phyloP scores from a whole-genome alignment of 1,140 invertebrate species.

The Formica exsecta region DNA sequence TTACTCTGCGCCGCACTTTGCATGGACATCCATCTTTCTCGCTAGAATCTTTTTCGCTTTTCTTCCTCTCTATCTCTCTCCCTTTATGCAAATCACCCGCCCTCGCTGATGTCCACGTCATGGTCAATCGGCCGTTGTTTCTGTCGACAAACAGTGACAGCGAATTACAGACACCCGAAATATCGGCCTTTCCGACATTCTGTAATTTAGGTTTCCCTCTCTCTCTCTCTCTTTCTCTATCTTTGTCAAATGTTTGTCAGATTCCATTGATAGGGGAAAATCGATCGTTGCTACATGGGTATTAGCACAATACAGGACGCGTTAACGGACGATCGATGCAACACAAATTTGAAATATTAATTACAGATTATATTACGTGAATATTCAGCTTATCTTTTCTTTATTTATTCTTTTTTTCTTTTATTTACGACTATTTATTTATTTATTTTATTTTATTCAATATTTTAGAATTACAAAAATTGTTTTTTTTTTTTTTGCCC shows the following conservation, averaged over 20 bases:
- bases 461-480: constrained; percentile 2
- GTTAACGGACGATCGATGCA: constrained; percentile 2
- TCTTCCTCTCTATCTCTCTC: constrained; percentile 9
- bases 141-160: constrained; percentile 59
- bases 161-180: constrained; percentile 42
- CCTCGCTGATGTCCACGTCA: background rate
- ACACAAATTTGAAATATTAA: background rate
- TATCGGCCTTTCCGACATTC: constrained; percentile 27
- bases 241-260: constrained; percentile 12
- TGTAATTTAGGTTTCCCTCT: background rate
- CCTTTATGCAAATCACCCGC: constrained; percentile 20
- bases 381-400: background rate
- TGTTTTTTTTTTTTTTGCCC: background rate
- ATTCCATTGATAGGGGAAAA: constrained; percentile 39
- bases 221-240: background rate
- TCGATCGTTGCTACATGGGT: background rate
- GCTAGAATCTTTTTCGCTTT: constrained; percentile 52
- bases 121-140: constrained; percentile 25
- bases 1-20: constrained; percentile 64
- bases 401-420: background rate
- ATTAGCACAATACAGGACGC: constrained; percentile 2
- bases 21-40: constrained; percentile 74
- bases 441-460: background rate
- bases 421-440: background rate
- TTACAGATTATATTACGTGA: background rate